These are phyloP conservation scores for Morpho helenor DNA, from an alignment of 2,888 invertebrate genomes.

Conservation along the genomic window DNA sequence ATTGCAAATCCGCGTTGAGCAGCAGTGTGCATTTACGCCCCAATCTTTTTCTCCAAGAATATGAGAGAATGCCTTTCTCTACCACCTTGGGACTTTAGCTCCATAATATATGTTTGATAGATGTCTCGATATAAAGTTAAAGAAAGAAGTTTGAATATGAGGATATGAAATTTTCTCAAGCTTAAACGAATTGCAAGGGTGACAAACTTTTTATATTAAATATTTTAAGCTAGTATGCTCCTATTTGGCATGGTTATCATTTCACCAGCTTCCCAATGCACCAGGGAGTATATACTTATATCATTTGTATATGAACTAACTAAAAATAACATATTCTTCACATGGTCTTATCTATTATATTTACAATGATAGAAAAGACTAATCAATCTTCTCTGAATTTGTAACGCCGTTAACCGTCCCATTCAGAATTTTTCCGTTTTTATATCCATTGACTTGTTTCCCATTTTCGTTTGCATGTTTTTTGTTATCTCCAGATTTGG, in stretches of 20 bases:
- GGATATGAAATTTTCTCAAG: no score
- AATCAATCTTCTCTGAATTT: constrained; percentile 24
- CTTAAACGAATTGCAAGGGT: no score
- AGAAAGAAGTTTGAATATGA: no score
- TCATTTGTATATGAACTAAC: background rate
- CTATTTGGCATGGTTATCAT: constrained; percentile 13
- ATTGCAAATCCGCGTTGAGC: no score
- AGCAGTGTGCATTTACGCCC: no score
- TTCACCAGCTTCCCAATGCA: constrained; percentile 1
- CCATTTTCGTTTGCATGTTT: constrained; percentile 31
- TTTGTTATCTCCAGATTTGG: constrained; percentile 51
- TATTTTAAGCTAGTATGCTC: background rate
- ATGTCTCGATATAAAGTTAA: no score
- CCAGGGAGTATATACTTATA: background rate
- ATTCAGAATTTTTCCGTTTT: constrained; percentile 32
- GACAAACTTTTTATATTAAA: no score
- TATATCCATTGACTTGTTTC: constrained; percentile 34
- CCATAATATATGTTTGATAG: no score
- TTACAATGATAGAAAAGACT: constrained; percentile 25
- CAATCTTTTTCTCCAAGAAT: no score
- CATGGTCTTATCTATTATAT: background rate
- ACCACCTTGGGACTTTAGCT: no score
- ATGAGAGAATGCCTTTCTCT: no score
- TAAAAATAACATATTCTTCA: background rate
- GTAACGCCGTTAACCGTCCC: constrained; percentile 26